phyloP scores from a whole-genome alignment of 2,113 vertebrate genomes.

The Megaceryle maxima region DNA sequence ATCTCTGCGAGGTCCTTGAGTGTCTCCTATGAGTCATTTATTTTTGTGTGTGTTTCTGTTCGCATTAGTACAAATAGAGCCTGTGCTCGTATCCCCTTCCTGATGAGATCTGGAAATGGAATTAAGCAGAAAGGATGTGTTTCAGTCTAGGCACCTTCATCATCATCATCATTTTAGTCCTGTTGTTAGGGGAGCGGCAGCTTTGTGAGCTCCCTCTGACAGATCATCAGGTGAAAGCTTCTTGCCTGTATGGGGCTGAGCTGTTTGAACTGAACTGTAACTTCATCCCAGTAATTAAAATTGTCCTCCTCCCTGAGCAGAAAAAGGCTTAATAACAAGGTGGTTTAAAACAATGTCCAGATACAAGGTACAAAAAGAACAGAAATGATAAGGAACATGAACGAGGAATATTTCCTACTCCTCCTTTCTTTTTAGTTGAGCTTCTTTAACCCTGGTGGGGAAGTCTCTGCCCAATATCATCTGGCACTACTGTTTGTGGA shows the following conservation, averaged over 20 bases:
- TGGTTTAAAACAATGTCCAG: neutral
- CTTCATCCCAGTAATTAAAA: neutral
- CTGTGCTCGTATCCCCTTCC: neutral
- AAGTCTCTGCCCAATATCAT: neutral
- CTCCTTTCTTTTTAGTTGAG: neutral
- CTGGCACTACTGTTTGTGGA: neutral
- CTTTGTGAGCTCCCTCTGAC: neutral
- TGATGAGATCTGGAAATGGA: neutral
- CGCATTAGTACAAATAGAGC: neutral
- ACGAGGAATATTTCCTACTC: neutral
- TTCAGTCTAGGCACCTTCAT: neutral
- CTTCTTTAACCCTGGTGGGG: neutral
- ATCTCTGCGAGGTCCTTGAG: neutral
- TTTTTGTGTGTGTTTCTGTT: neutral
- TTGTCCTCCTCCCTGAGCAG: neutral
- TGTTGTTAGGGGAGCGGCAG: neutral
- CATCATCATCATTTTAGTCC: neutral
- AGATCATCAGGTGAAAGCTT: neutral
- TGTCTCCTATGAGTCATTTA: conserved; percentile 1
- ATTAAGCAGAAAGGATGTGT: neutral
- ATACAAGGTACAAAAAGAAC: neutral
- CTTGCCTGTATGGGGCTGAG: neutral
- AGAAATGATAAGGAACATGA: neutral
- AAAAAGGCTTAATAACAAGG: neutral
- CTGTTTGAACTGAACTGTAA: neutral